phyloP scores from a whole-genome alignment of 2,797 vertebrate genomes.

The Oreochromis grahami region DNA sequence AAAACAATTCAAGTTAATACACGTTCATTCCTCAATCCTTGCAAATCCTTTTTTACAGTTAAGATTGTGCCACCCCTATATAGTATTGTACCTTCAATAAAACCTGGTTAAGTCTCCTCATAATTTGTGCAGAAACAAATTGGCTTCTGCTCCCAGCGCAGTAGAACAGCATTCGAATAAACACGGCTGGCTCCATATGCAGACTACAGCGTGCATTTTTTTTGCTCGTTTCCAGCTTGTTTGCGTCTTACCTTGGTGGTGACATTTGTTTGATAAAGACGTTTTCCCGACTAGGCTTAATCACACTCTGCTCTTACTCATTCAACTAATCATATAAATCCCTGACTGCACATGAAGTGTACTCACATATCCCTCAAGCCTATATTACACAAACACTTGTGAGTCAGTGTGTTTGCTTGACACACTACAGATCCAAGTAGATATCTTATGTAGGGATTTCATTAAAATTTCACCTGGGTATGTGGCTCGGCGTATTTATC shows the following conservation, averaged over 20 bases:
- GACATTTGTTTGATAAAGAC: neutral
- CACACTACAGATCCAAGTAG: slow-evolving; percentile 1
- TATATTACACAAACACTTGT: slow-evolving; percentile 14
- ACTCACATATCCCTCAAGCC: slow-evolving; percentile 6
- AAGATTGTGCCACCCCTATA: neutral
- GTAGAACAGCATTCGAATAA: neutral
- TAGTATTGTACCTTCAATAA: neutral
- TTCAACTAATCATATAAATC: slow-evolving; percentile 19
- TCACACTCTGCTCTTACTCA: neutral
- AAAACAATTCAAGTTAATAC: neutral
- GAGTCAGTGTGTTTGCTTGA: slow-evolving; percentile 10
- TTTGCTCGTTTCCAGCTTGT: neutral
- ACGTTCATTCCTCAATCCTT: neutral
- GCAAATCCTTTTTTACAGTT: neutral
- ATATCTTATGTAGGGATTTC: slow-evolving; percentile 32
- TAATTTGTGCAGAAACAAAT: neutral
- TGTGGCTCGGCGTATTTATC: slow-evolving; percentile 45
- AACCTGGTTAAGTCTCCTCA: neutral
- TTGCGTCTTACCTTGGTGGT: neutral
- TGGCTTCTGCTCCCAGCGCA: neutral
- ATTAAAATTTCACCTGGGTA: slow-evolving; percentile 48
- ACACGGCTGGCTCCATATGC: neutral
- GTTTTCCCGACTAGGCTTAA: slow-evolving; percentile 9
- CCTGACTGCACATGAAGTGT: slow-evolving; percentile 4
- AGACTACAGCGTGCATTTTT: neutral